phyloP scores from a whole-genome alignment of 2,113 vertebrate species.

The Centropristis striata region DNA sequence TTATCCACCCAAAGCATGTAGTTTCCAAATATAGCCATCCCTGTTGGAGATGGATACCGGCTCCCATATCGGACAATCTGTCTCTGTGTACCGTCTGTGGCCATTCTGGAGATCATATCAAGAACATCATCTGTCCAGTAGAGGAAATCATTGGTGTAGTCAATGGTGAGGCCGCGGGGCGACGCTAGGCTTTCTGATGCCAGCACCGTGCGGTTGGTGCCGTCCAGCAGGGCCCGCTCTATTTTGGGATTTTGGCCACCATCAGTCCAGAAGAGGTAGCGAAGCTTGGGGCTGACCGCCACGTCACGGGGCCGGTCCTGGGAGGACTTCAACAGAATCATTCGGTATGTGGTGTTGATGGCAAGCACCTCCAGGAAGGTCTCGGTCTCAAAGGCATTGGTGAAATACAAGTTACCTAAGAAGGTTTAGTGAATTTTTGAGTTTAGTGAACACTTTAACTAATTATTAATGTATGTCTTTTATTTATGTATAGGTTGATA shows the following conservation, averaged over 20 bases:
- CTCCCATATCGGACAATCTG: conserved; percentile 91
- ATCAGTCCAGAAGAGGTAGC: conserved; percentile 94
- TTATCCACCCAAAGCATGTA: conserved; percentile 95
- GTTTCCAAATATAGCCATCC: conserved; percentile 90
- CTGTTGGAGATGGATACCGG: conserved; percentile 91
- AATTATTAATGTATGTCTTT: not conserved
- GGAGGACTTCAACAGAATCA: conserved; percentile 90
- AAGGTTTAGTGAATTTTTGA: not conserved
- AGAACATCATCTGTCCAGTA: conserved; percentile 96
- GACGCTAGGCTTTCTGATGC: conserved; percentile 91
- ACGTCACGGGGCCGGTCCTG: conserved; percentile 90
- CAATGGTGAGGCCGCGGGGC: conserved; percentile 91
- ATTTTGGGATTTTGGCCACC: conserved; percentile 94
- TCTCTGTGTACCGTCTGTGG: conserved; percentile 85
- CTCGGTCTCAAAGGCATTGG: conserved; percentile 89
- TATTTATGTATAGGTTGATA: not conserved
- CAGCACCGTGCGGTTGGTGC: conserved; percentile 92
- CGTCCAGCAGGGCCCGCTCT: conserved; percentile 91
- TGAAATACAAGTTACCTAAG: conserved; percentile 95
- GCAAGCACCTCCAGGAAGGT: conserved; percentile 92
- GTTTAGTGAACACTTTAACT: not conserved
- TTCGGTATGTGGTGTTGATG: conserved; percentile 91
- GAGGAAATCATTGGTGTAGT: conserved; percentile 88
- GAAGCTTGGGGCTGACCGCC: conserved; percentile 91
- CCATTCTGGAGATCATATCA: conserved; percentile 93